Conservation (phyloP, 2,113 vertebrate species). For the Mobula birostris region DNA sequence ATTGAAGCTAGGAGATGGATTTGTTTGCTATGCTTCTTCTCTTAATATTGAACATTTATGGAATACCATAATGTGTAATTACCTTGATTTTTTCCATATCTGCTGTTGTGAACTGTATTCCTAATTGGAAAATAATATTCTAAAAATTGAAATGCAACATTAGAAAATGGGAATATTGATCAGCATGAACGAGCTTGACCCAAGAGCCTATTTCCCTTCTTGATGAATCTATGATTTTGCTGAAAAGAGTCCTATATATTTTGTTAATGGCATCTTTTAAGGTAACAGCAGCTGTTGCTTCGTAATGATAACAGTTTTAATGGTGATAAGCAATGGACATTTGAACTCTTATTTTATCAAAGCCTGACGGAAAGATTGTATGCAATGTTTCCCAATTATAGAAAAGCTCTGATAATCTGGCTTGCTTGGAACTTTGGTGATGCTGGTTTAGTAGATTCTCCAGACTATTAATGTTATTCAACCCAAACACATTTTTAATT, state of each 20-base stretch:
- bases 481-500: no score
- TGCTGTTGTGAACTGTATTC: not conserved
- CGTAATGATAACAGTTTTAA: not conserved
- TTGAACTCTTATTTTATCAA: not conserved
- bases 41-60: not conserved
- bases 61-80: not conserved
- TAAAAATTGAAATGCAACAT: not conserved
- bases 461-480: no score
- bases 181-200: no score
- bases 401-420: no score
- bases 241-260: not conserved
- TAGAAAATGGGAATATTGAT: not conserved
- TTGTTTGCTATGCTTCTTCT: not conserved
- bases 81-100: not conserved
- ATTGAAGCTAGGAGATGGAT: not conserved
- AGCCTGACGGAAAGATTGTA: not conserved
- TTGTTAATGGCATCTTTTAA: not conserved
- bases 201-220: no score
- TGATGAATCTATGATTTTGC: no score
- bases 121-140: not conserved
- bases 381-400: no score
- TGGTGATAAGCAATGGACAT: not conserved
- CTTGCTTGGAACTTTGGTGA: no score
- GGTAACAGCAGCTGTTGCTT: not conserved
- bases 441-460: no score